Evolutionary conservation across 1,140 invertebrate genomes (phyloP).

Genomic region (Euwallacea similis): DNA sequence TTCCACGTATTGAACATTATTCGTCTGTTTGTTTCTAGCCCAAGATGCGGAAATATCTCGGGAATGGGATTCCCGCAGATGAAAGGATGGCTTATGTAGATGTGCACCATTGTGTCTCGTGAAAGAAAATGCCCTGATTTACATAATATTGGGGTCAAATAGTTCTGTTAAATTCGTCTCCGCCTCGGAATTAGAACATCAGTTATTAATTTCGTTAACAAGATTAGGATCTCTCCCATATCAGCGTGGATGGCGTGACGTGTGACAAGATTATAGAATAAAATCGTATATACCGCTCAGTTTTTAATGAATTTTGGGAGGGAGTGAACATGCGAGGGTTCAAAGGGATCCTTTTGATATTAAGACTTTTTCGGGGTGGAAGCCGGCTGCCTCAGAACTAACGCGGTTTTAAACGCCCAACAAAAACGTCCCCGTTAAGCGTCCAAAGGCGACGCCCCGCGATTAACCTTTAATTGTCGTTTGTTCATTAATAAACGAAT

Average conservation of each 20-base stretch:
- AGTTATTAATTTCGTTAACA: no score
- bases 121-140: constrained; percentile 14
- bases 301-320: constrained; percentile 1
- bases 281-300: not conserved
- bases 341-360: no score
- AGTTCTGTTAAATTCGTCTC: not conserved
- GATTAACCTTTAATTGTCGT: not conserved
- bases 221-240: no score
- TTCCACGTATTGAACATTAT: constrained; percentile 36
- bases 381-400: no score
- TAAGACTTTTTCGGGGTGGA: no score
- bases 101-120: constrained; percentile 2
- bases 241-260: not conserved
- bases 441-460: not conserved
- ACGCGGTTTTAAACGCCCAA: no score
- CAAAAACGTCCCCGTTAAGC: no score
- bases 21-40: constrained; percentile 26
- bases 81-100: constrained; percentile 17
- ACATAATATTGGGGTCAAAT: constrained; percentile 3
- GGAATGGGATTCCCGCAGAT: constrained; percentile 8
- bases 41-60: constrained; percentile 27
- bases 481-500: constrained; percentile 1
- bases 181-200: no score
- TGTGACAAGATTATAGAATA: constrained; percentile 1
- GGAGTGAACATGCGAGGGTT: no score